Conservation (phyloP, 2,888 invertebrate species). For the Mongoloraphidia duomilia region DNA sequence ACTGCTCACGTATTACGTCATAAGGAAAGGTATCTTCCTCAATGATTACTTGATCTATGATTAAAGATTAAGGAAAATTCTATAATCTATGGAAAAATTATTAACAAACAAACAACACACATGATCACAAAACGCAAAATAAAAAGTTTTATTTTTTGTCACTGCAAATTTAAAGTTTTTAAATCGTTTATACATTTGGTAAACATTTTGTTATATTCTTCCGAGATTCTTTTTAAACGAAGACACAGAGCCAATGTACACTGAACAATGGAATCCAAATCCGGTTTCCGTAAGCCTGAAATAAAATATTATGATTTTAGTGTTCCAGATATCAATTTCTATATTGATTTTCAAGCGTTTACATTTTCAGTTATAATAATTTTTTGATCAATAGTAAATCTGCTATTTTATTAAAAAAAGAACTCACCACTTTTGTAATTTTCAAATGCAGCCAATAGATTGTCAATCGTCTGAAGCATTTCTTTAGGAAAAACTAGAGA, state of each 20-base stretch:
- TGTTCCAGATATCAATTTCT: neutral
- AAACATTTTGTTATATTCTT: neutral
- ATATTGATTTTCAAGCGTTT: too few relatives aligned
- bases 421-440: constrained; percentile 17
- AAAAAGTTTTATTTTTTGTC: neutral
- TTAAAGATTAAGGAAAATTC: too few relatives aligned
- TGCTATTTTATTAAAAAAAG: too few relatives aligned
- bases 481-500: constrained; percentile 27
- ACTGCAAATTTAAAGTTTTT: neutral
- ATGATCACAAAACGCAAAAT: neutral
- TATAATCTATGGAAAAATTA: too few relatives aligned
- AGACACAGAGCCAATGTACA: neutral
- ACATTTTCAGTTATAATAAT: too few relatives aligned
- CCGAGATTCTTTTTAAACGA: neutral
- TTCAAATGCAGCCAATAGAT: constrained; percentile 16
- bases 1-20: too few relatives aligned
- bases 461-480: constrained; percentile 20
- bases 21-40: too few relatives aligned
- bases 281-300: neutral
- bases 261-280: neutral
- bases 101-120: too few relatives aligned
- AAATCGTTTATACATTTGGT: neutral
- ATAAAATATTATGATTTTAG: neutral
- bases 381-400: too few relatives aligned
- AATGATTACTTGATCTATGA: too few relatives aligned